Conservation (phyloP, 2,888 invertebrate genomes). For the Drosophila vallismaia region DNA sequence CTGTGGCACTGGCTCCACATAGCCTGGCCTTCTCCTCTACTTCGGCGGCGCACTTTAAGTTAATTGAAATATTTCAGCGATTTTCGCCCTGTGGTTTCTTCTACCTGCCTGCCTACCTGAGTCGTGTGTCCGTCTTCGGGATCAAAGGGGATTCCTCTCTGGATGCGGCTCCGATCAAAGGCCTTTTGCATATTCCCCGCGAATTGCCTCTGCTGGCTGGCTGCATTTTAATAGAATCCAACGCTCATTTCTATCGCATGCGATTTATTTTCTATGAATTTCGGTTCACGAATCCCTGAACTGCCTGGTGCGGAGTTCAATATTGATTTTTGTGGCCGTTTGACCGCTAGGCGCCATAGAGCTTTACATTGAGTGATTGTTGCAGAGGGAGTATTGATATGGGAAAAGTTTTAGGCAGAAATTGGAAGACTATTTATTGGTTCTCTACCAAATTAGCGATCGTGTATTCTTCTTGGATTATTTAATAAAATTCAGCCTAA, state of each 20-base stretch:
- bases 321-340: slow-evolving; percentile 79
- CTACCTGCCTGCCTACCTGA: slow-evolving; percentile 51
- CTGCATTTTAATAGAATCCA: slow-evolving; percentile 81
- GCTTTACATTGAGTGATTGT: slow-evolving; percentile 76
- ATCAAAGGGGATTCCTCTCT: slow-evolving; percentile 46
- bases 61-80: slow-evolving; percentile 83
- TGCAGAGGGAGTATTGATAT: slow-evolving; percentile 59
- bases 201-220: slow-evolving; percentile 5
- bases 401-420: slow-evolving; percentile 41
- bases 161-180: slow-evolving; percentile 77
- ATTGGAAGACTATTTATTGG: slow-evolving; percentile 12
- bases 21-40: slow-evolving; percentile 19
- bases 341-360: slow-evolving; percentile 83
- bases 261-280: slow-evolving; percentile 81
- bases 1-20: slow-evolving; percentile 22
- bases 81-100: slow-evolving; percentile 74
- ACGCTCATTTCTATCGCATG: slow-evolving; percentile 82
- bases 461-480: not conserved
- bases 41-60: slow-evolving; percentile 78
- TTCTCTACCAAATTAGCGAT: slow-evolving; percentile 6
- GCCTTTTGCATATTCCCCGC: slow-evolving; percentile 66
- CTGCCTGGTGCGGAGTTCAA: slow-evolving; percentile 52
- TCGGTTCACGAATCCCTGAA: slow-evolving; percentile 64
- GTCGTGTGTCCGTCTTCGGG: slow-evolving; percentile 38
- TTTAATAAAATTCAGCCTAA: not conserved